Evolutionary conservation across 35 echinoderm and acorn worm genomes (phyloP).

Genomic region (Lytechinus pictus): DNA sequence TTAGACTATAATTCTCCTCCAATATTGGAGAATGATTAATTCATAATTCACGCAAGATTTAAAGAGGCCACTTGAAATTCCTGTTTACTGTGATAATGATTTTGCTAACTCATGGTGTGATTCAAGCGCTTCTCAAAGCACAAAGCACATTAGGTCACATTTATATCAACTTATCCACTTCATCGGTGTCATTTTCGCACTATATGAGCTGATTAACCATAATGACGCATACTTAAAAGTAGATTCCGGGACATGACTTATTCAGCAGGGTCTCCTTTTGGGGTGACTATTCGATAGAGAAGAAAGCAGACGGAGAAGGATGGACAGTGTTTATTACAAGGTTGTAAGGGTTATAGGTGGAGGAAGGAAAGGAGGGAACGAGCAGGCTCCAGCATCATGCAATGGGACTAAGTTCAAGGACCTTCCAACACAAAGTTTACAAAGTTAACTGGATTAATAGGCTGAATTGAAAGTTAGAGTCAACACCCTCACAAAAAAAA

Average conservation of each 20-base stretch:
- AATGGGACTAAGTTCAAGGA: background rate
- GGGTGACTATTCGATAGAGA: background rate
- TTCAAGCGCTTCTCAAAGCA: background rate
- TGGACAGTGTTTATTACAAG: background rate
- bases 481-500: too few relatives aligned
- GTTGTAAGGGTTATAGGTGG: background rate
- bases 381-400: background rate
- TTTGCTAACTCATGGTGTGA: background rate
- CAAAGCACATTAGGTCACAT: background rate
- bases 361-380: conserved; percentile 8
- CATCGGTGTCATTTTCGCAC: background rate
- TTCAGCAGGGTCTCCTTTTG: background rate
- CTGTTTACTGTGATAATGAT: background rate
- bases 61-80: background rate
- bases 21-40: background rate
- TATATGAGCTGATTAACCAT: background rate
- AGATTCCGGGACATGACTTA: background rate
- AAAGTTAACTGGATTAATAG: background rate
- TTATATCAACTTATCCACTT: background rate
- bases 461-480: too few relatives aligned
- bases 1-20: background rate
- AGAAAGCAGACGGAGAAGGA: background rate
- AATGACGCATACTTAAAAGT: conserved; percentile 13
- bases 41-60: background rate
- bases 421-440: background rate